These are phyloP conservation scores for Agonopterix alstromeriana DNA, from an alignment of 2,888 invertebrate species.

Conservation along the genomic window DNA sequence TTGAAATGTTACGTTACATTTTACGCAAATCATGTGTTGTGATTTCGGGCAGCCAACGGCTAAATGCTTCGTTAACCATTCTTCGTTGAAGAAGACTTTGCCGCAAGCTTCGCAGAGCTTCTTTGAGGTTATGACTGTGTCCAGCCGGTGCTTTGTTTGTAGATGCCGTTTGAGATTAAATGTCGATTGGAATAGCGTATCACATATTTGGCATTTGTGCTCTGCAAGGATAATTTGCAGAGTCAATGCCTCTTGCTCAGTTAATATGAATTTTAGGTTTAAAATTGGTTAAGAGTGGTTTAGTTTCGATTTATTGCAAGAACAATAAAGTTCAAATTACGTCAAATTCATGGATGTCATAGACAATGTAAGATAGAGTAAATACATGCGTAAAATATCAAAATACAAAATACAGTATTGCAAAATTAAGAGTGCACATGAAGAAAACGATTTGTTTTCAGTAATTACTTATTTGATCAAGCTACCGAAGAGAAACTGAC, in stretches of 20 bases:
- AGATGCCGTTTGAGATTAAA: not conserved
- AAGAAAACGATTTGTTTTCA: too few relatives aligned
- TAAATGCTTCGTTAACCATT: constrained; percentile 6
- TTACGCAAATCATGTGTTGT: not conserved
- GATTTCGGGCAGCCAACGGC: constrained; percentile 3
- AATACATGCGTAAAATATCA: not conserved
- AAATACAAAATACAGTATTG: not conserved
- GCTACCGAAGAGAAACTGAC: too few relatives aligned
- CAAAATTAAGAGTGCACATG: too few relatives aligned
- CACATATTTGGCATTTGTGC: not conserved
- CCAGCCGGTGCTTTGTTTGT: not conserved
- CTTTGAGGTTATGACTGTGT: not conserved
- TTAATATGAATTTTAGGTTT: too few relatives aligned
- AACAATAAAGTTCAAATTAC: not conserved
- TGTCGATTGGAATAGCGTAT: not conserved
- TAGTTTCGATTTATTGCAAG: too few relatives aligned
- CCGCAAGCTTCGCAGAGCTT: constrained; percentile 5
- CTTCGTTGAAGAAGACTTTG: constrained; percentile 1
- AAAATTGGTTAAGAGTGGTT: too few relatives aligned
- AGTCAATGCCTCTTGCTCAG: not conserved
- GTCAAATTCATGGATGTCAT: not conserved
- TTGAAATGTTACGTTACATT: not conserved
- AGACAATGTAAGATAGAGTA: not conserved
- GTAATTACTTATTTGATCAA: too few relatives aligned
- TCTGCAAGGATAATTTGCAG: constrained; percentile 7